Evolutionary conservation across 2,113 vertebrate species (phyloP).

Genomic region (Spea multiplicata): DNA sequence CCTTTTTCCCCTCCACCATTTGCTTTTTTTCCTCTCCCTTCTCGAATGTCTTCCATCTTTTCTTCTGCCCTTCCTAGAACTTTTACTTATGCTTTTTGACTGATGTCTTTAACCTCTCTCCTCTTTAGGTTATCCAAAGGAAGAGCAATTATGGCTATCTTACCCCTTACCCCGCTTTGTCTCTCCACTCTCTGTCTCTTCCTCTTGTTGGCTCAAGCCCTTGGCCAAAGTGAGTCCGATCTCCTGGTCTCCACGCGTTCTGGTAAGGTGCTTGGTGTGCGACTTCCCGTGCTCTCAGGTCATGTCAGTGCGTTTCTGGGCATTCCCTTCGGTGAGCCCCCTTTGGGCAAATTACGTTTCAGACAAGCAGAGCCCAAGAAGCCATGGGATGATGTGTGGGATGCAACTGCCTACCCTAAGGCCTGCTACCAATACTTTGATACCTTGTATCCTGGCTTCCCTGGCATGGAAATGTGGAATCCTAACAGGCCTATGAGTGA

Average conservation of each 20-base stretch:
- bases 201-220: slow-evolving; percentile 49
- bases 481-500: slow-evolving; percentile 87
- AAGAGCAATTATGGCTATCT: slow-evolving; percentile 36
- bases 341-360: slow-evolving; percentile 75
- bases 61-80: background rate
- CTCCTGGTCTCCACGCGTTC: slow-evolving; percentile 65
- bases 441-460: slow-evolving; percentile 78
- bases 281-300: slow-evolving; percentile 61
- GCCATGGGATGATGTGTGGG: slow-evolving; percentile 68
- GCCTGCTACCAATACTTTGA: slow-evolving; percentile 85
- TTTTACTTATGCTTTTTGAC: background rate
- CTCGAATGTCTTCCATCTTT: background rate
- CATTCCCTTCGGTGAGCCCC: slow-evolving; percentile 83
- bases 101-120: background rate
- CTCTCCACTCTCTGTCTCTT: slow-evolving; percentile 5
- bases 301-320: slow-evolving; percentile 79
- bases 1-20: too few species aligned
- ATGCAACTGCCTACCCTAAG: slow-evolving; percentile 69
- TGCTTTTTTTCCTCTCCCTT: background rate
- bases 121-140: slow-evolving; percentile 28
- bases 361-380: slow-evolving; percentile 71
- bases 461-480: slow-evolving; percentile 91
- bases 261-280: slow-evolving; percentile 73
- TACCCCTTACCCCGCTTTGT: slow-evolving; percentile 4
- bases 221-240: slow-evolving; percentile 62